Evolutionary conservation across 2,888 invertebrate genomes (phyloP).

Genomic region (Oscheius onirici): DNA sequence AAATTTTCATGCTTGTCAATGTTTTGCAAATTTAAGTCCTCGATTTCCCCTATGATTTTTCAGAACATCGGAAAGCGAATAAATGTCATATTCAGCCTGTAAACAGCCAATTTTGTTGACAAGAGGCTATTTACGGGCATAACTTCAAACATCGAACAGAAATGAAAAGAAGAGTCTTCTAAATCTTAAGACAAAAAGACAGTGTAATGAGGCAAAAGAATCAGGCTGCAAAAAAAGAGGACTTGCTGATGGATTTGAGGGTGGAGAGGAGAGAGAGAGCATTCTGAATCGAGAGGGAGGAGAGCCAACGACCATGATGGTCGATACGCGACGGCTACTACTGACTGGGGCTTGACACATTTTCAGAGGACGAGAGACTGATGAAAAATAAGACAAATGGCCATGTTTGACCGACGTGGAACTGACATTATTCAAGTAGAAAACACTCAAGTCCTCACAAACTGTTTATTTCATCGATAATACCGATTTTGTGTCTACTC

Average conservation of each 20-base stretch:
- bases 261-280: conserved; percentile 14
- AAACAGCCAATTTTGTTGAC: background rate
- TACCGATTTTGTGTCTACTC: too few species aligned
- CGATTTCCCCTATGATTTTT: background rate
- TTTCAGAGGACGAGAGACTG: background rate
- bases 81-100: background rate
- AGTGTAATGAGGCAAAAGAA: conserved; percentile 14
- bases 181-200: too few species aligned
- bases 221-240: conserved; percentile 19
- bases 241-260: conserved; percentile 19
- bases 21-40: too few species aligned
- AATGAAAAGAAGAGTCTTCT: too few species aligned
- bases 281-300: background rate
- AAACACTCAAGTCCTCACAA: background rate
- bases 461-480: too few species aligned
- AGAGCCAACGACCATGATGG: background rate
- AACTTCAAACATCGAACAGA: background rate
- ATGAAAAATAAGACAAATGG: background rate
- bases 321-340: conserved; percentile 23
- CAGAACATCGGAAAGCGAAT: background rate
- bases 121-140: background rate
- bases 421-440: background rate
- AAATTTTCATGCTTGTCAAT: too few species aligned
- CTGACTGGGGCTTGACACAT: background rate
- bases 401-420: background rate